phyloP scores from a whole-genome alignment of 2,888 invertebrate genomes.

The Diarsia dahlii region DNA sequence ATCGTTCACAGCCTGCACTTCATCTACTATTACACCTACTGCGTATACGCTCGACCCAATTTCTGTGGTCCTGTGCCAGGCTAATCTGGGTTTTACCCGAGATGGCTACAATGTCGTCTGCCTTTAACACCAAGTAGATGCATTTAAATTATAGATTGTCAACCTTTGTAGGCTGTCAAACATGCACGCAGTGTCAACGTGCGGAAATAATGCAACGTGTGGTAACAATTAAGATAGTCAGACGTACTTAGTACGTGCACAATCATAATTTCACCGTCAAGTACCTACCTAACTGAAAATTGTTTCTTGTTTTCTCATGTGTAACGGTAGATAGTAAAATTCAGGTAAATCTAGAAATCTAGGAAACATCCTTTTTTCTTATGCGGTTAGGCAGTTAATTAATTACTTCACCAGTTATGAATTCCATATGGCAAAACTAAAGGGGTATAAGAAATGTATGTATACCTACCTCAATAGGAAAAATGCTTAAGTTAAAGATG shows the following conservation, averaged over 20 bases:
- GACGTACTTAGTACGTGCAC: conserved; percentile 10
- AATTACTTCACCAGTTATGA: no score
- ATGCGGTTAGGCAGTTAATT: no score
- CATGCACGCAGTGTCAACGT: not conserved
- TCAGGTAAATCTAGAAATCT: no score
- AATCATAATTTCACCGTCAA: conserved; percentile 12
- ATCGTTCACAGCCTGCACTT: not conserved
- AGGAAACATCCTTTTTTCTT: no score
- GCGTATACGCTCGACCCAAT: not conserved
- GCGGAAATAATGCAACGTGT: conserved; percentile 2
- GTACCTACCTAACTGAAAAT: not conserved
- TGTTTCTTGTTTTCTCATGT: conserved; percentile 9
- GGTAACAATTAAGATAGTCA: conserved; percentile 15
- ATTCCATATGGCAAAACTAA: no score
- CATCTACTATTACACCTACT: not conserved
- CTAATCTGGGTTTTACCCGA: not conserved
- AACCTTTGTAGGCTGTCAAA: not conserved
- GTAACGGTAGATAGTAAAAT: no score
- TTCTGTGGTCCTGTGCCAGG: not conserved
- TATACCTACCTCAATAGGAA: no score
- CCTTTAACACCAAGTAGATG: not conserved
- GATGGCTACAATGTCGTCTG: not conserved
- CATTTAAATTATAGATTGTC: not conserved
- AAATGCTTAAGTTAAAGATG: no score
- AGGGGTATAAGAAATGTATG: no score